Evolutionary conservation across 1,140 invertebrate genomes (phyloP), one percentile per base, ranked within the genome.

Genomic region (Capitella teleta): DNA sequence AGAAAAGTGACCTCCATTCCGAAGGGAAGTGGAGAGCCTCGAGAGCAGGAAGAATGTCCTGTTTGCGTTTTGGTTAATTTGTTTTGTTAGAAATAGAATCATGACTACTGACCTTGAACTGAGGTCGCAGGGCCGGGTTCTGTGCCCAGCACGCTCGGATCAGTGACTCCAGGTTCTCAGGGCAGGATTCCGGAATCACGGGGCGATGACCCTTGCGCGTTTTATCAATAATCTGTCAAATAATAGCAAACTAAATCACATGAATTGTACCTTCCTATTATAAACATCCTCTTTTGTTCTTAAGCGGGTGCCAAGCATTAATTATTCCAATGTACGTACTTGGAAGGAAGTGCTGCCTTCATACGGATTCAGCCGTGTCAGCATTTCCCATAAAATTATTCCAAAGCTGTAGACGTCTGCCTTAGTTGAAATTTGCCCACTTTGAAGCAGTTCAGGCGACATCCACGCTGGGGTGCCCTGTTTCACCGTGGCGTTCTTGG

Each of bases 321-420:
- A 26, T 16, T 16, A 52, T 5, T 42, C 5, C n/a, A n/a, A n/a
- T n/a, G n/a, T n/a, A n/a, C n/a, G 14, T 52, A 68, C 66, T 62
- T 68, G 62, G 52, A 61, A 68, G 3, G 62, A 56, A 36, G 58
- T 59, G 42, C 57, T 58, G n/a, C 88, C 88, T 64, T 90, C 89
- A 68, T 96, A 97, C 1, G 94, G 94, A 49, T 87, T 82, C 73
- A 95, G 85, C 61, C 89, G 86, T 2, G 90, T 95, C 6, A 97
- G 69, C 60, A 97, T 76, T 74, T 98, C 94, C 94, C 94, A 98
- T 8, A 98, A 73, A 2, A 97, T 90, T 0, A 98, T 87, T 21
- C 89, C 92, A 66, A 86, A 97, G 0, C 91, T 96, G 91, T 94
- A 98, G 87, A 98, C 98, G 68, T 98, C 93, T 28, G 62, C 57